These are phyloP conservation scores for Clupea harengus DNA, from an alignment of 2,113 vertebrate genomes.

Conservation along the genomic window DNA sequence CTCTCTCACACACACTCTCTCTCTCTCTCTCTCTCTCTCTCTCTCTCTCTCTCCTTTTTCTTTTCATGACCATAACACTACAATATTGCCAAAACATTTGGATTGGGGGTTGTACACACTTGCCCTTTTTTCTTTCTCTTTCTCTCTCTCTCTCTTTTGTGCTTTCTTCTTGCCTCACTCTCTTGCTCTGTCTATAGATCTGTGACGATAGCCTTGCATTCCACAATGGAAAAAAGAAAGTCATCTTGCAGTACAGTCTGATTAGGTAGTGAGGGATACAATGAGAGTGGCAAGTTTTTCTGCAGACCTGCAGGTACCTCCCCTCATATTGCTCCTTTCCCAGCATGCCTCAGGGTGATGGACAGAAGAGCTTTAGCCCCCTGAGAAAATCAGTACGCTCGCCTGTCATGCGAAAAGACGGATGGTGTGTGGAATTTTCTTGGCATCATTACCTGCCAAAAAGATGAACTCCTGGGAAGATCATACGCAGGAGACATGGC, in stretches of 20 bases:
- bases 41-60: too few species aligned
- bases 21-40: too few species aligned
- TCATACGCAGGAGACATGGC: neutral
- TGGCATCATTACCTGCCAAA: constrained; percentile 45
- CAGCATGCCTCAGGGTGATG: constrained; percentile 50
- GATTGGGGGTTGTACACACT: neutral
- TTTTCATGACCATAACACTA: too few species aligned
- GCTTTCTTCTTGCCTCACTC: too few species aligned
- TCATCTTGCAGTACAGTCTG: constrained; percentile 25
- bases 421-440: constrained; percentile 55
- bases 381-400: constrained; percentile 27
- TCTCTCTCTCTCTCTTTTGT: neutral
- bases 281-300: constrained; percentile 23
- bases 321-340: constrained; percentile 28
- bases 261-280: constrained; percentile 41
- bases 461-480: constrained; percentile 36
- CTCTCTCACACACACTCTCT: too few species aligned
- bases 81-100: too few species aligned
- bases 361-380: constrained; percentile 50
- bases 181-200: neutral
- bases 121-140: neutral
- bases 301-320: constrained; percentile 36
- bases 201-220: neutral
- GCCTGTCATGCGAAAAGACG: constrained; percentile 58
- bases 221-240: neutral